Base-by-base conservation (phyloP, 2,888 invertebrate genomes). In the Apamea crenata region DNA sequence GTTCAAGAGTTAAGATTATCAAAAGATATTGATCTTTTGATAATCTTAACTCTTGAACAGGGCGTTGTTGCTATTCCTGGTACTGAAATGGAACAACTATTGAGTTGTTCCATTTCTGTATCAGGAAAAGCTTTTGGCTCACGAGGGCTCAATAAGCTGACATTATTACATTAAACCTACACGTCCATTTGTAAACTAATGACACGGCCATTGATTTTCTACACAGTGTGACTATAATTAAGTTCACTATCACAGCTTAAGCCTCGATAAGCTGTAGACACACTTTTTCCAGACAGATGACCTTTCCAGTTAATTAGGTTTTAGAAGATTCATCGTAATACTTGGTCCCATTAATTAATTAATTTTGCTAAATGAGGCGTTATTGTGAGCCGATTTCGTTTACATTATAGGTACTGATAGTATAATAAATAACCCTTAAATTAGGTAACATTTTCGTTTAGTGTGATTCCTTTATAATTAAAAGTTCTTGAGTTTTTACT, bases 241-340 rank as follows among this genome's bases (percentile, higher is more conserved):
- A 53, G 65, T 44, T 40, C 75, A 87, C 50, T 76, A 76, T 40
- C 40, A 75, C n/a, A 25, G 69, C 61, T 68, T 72, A 61, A 70
- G 66, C 40, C 53, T 63, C 36, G 44, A 59, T 21, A 59, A 63
- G 56, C 70, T 68, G 40, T 74, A 59, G 73, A 77, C 40, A 76
- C 56, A 74, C 68, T 87, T 84, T 84, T 87, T 88, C 72, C 78
- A 87, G 84, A 84, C 84, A 84, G 78, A 75, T 80, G 69, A 82
- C 79, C 82, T 78, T 88, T 87, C 80, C 89, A 78, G 40, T 82
- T 82, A 88, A 87, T 88, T 88, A 84, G 61, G 66, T 88, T 84
- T 82, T 80, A 82, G 81, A 78, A 84, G 79, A 85, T 80, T 86
- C 77, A 79, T 78, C 79, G 78, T 76, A 78, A 80, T 84, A 81